Evolutionary conservation across 2,888 invertebrate species (phyloP), one percentile per base, ranked within the genome.

Genomic region (Sphaerophoria rueppellii): DNA sequence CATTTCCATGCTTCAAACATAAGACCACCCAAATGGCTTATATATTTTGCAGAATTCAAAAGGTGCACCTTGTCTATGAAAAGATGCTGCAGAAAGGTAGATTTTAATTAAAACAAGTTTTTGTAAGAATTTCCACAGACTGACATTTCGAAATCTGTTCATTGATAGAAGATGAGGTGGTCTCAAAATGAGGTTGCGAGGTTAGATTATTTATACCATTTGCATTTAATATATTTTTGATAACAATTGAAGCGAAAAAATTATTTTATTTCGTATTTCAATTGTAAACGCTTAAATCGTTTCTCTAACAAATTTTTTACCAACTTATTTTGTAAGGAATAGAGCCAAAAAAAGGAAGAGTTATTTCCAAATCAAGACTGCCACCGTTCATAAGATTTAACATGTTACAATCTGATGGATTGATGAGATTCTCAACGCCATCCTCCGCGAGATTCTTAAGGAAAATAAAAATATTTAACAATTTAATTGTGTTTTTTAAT

Each of bases 1-100:
- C 69, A 69, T 54, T 78, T 82, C 79, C 70, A 82, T 73, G 78
- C 46, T 2, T 61, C 57, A 54, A 69, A 58, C 24, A 12, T n/a
- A 43, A 67, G 73, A 74, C 78, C 82, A 82, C 79, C 78, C 82
- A 67, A 48, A 46, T 7, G 37, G 24, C 24, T 52, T 52, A 16
- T 37, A 6, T 9, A 2, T 24, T 35, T 63, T 54, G 24, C n/a
- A 40, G 40, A 35, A 9, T 16, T 4, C 37, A 37, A 35, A 9
- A 2, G 43, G 43, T 9, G 9, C 11, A 4, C 4, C 9, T 35
- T 40, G 40, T 0, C 6, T 14, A 35, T 58, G 16, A 2, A 0
- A 37, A 37, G 14, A 35, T 57, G 14, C 5, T 9, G 16, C n/a
- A 37, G 11, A 24, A 58, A 60, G 24, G n/a, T 60, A 16, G 7